These are phyloP conservation scores for Poecilobothrus nobilitatus DNA, from an alignment of 2,888 invertebrate genomes.

Conservation along the genomic window DNA sequence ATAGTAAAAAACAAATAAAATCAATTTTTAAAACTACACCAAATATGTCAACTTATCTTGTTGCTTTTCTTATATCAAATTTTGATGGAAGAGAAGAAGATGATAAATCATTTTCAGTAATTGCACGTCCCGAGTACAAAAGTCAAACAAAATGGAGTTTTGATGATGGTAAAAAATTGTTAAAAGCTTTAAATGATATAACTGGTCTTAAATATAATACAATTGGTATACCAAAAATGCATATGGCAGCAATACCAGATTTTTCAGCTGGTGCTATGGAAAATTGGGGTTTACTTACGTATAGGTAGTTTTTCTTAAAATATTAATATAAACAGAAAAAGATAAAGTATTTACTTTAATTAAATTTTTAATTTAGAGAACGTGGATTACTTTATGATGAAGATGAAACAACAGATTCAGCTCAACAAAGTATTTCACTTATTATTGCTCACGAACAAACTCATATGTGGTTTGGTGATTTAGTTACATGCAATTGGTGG, in stretches of 20 bases:
- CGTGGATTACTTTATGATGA: constrained; percentile 58
- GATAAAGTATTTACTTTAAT: neutral
- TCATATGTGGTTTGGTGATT: constrained; percentile 61
- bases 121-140: constrained; percentile 59
- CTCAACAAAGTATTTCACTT: constrained; percentile 54
- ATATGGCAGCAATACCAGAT: constrained; percentile 78
- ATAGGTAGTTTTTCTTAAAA: constrained; percentile 46
- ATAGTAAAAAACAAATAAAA: no score
- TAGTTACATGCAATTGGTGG: constrained; percentile 50
- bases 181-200: constrained; percentile 49
- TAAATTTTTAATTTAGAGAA: constrained; percentile 57
- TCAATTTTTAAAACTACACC: constrained; percentile 41
- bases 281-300: constrained; percentile 84
- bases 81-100: constrained; percentile 37
- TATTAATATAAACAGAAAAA: neutral
- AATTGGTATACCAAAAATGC: constrained; percentile 59
- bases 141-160: constrained; percentile 58
- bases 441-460: constrained; percentile 48
- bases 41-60: constrained; percentile 68
- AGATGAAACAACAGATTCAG: constrained; percentile 49
- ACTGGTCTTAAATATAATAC: constrained; percentile 50
- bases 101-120: constrained; percentile 50
- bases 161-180: constrained; percentile 50
- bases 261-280: constrained; percentile 84
- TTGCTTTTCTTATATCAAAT: constrained; percentile 67